Percentiles rank a stretch among this genome's conserved stretches.
These are phyloP conservation scores for Tineola bisselliella DNA, from an alignment of 2,888 invertebrate species.

Conservation along the genomic window DNA sequence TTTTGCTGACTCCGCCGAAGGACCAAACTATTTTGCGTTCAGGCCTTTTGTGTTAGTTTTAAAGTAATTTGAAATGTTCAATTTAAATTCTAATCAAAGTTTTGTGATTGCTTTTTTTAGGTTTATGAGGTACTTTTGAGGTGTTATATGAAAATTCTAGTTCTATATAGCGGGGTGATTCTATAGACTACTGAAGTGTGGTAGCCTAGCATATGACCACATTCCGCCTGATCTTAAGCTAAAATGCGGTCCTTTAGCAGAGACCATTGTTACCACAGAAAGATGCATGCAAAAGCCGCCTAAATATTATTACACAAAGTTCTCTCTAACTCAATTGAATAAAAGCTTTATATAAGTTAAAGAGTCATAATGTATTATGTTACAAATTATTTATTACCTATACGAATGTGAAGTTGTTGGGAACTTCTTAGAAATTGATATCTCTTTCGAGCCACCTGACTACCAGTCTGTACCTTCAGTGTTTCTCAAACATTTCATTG, in stretches of 20 bases:
- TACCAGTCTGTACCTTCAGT: background rate
- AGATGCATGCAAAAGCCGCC: no score
- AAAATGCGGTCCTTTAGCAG: no score
- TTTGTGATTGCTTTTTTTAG: no score
- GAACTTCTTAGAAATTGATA: constrained; percentile 8
- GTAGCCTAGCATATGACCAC: no score
- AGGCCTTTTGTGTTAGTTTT: constrained; percentile 8
- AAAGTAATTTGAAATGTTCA: background rate
- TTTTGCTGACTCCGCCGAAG: background rate
- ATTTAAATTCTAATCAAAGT: background rate
- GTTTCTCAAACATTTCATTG: constrained; percentile 1
- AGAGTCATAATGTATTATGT: background rate
- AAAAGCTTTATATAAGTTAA: background rate
- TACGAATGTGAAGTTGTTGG: background rate
- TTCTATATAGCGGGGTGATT: no score
- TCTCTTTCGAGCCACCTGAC: background rate
- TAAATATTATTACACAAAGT: no score
- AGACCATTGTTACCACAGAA: no score
- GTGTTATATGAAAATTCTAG: no score
- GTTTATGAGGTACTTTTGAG: no score
- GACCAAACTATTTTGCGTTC: constrained; percentile 4
- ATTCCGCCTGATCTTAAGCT: no score
- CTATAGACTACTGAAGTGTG: no score
- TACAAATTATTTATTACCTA: constrained; percentile 7
- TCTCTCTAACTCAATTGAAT: no score